phyloP scores from a whole-genome alignment of 2,797 vertebrate species.

The Melanotaenia trifasciata region DNA sequence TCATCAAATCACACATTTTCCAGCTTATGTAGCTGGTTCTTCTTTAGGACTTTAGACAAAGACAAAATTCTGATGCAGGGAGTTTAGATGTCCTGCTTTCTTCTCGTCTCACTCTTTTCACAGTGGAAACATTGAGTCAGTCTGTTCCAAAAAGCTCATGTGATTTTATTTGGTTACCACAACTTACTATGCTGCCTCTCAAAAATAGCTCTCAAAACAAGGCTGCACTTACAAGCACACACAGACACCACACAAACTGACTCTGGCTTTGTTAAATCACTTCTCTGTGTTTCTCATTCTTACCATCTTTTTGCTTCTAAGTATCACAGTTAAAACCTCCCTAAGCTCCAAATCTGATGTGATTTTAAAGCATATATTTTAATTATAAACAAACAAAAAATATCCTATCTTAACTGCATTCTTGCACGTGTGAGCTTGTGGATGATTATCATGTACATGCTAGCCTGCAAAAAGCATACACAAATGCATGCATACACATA shows the following conservation, averaged over 20 bases:
- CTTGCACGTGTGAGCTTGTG: neutral
- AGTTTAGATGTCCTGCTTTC: constrained; percentile 22
- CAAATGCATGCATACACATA: neutral
- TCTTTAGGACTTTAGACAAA: neutral
- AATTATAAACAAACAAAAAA: neutral
- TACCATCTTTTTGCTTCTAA: constrained; percentile 14
- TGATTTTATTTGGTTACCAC: constrained; percentile 76
- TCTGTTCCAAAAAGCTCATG: constrained; percentile 62
- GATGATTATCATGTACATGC: neutral
- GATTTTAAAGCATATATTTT: neutral
- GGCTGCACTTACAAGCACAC: constrained; percentile 50
- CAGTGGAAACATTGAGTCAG: constrained; percentile 73
- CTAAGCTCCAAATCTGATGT: neutral
- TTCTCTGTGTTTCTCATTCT: constrained; percentile 23
- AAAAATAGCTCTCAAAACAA: constrained; percentile 75
- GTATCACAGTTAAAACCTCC: constrained; percentile 13
- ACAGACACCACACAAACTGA: constrained; percentile 40
- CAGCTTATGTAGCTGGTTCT: neutral
- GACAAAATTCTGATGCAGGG: constrained; percentile 12
- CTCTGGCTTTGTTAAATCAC: constrained; percentile 38
- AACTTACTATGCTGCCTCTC: constrained; percentile 72
- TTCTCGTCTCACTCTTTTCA: constrained; percentile 38
- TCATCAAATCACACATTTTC: neutral
- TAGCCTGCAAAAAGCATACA: neutral
- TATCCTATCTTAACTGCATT: neutral